These are phyloP conservation scores for Pygoscelis adeliae DNA, from an alignment of 2,113 vertebrate species.

Conservation along the genomic window DNA sequence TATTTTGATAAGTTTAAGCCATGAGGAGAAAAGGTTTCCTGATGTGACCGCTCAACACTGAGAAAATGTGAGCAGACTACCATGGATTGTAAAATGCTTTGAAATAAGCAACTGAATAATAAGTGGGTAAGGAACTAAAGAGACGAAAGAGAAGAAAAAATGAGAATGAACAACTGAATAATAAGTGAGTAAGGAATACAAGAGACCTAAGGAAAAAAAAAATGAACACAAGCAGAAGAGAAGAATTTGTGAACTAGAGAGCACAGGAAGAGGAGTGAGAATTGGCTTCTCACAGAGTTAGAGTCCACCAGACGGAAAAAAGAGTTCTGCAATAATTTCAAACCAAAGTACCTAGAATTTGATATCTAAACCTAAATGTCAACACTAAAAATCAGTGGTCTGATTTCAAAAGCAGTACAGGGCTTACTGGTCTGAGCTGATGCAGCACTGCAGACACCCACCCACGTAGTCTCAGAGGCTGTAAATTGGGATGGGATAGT, in stretches of 20 bases:
- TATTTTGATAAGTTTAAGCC: background rate
- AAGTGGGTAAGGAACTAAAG: background rate
- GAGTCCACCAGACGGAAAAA: background rate
- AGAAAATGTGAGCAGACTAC: background rate
- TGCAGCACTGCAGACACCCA: background rate
- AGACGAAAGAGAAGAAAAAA: background rate
- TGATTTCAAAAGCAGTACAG: background rate
- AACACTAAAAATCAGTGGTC: background rate
- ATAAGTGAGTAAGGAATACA: background rate
- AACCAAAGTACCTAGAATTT: background rate
- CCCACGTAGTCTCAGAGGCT: background rate
- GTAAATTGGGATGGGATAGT: background rate
- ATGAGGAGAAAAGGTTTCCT: background rate
- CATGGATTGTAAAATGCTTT: background rate
- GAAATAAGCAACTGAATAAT: background rate
- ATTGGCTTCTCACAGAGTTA: background rate
- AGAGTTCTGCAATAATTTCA: background rate
- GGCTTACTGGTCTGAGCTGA: background rate
- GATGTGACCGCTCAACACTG: background rate
- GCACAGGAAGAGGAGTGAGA: background rate
- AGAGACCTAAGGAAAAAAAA: background rate
- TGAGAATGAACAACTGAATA: background rate
- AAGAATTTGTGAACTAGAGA: background rate
- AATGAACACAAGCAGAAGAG: background rate
- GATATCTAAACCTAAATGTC: background rate